These are phyloP conservation scores for Haliaeetus leucogaster DNA, from an alignment of 2,113 vertebrate species.

Conservation along the genomic window DNA sequence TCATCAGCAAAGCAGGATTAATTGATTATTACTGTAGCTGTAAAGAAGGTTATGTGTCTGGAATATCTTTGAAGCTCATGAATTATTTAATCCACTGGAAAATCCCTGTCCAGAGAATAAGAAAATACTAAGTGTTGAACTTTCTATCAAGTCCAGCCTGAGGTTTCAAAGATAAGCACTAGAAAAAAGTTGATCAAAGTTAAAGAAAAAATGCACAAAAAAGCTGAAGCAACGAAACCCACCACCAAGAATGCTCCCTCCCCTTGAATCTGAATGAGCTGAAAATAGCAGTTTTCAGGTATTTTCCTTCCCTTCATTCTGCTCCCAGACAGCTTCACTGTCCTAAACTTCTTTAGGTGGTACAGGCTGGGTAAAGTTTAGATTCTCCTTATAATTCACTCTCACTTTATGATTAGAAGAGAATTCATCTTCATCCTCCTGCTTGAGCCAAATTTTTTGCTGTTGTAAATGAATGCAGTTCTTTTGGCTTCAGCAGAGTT, in stretches of 20 bases:
- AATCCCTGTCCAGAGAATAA: not conserved
- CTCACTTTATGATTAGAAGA: not conserved
- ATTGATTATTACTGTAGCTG: not conserved
- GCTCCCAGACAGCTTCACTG: not conserved
- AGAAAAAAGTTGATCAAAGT: not conserved
- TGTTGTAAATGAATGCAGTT: not conserved
- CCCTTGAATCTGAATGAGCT: not conserved
- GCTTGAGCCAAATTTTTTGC: not conserved
- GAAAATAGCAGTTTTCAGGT: not conserved
- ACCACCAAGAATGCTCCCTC: not conserved
- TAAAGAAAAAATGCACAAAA: not conserved
- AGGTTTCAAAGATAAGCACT: not conserved
- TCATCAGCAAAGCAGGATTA: not conserved
- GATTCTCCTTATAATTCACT: not conserved
- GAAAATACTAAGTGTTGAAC: not conserved
- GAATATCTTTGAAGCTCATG: not conserved
- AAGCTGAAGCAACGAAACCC: not conserved
- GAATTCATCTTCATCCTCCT: not conserved
- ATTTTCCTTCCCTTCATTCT: not conserved
- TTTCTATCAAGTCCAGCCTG: not conserved
- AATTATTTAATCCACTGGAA: not conserved
- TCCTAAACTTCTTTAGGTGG: not conserved
- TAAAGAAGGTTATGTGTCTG: not conserved
- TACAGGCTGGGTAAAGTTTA: not conserved
- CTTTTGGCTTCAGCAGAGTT: not conserved